These are phyloP conservation scores for Rhyacophila evoluta DNA, from an alignment of 2,888 invertebrate genomes.

Conservation along the genomic window DNA sequence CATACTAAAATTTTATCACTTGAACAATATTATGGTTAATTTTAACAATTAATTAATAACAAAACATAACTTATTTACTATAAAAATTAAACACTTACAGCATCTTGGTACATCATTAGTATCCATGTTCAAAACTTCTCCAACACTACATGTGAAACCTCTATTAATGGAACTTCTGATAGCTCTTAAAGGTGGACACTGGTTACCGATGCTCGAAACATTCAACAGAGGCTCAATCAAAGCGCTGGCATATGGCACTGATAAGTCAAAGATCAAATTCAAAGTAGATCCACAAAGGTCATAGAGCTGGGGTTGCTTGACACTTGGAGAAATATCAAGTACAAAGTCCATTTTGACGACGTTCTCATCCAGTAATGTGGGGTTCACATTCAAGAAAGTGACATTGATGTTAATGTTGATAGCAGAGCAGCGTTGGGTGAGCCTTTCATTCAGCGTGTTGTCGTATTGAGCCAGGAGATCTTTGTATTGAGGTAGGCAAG, in stretches of 20 bases:
- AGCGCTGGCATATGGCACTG: constrained; percentile 91
- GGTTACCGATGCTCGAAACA: constrained; percentile 90
- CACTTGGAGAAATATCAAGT: constrained; percentile 86
- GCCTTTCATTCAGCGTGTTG: constrained; percentile 79
- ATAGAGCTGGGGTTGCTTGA: constrained; percentile 91
- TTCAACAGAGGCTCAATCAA: constrained; percentile 90
- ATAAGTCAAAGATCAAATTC: constrained; percentile 92
- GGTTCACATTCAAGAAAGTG: constrained; percentile 85
- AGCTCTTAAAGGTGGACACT: constrained; percentile 92
- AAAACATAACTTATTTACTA: too few species aligned
- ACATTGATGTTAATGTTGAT: constrained; percentile 96
- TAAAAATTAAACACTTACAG: constrained; percentile 73
- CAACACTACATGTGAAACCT: constrained; percentile 93
- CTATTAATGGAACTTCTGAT: constrained; percentile 85
- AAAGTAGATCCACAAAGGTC: constrained; percentile 95
- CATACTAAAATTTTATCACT: too few species aligned
- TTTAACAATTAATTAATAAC: too few species aligned
- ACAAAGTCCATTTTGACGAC: constrained; percentile 92
- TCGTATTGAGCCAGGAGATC: constrained; percentile 87
- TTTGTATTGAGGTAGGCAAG: constrained; percentile 87
- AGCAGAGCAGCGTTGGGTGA: constrained; percentile 93
- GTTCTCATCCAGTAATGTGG: constrained; percentile 86
- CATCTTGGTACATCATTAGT: constrained; percentile 93
- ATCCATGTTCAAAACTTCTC: constrained; percentile 94
- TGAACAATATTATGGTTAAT: too few species aligned